Percentiles rank a stretch among this genome's conserved stretches.
These are phyloP conservation scores for Pterocles gutturalis DNA, from an alignment of 2,113 vertebrate genomes.

Conservation along the genomic window DNA sequence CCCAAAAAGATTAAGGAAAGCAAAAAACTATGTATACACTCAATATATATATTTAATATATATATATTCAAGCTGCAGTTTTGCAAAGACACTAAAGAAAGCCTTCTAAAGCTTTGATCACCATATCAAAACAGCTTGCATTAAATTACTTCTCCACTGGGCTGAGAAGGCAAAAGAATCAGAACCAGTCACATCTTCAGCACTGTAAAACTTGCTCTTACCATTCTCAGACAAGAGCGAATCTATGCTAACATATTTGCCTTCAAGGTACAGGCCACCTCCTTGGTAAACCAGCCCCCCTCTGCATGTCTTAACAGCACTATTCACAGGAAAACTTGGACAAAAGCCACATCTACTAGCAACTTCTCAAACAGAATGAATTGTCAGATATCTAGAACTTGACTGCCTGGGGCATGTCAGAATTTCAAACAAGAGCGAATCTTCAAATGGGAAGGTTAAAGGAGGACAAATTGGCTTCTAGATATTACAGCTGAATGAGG, in stretches of 20 bases:
- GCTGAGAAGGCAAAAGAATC: background rate
- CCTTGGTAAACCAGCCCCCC: background rate
- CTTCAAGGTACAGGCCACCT: background rate
- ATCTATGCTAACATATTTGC: background rate
- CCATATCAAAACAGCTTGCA: accelerated
- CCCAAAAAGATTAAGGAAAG: background rate
- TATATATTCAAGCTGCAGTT: no score
- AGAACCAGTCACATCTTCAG: background rate
- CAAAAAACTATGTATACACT: accelerated
- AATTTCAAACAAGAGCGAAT: background rate
- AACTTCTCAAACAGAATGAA: background rate
- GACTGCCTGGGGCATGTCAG: background rate
- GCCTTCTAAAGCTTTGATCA: no score
- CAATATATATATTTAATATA: no score
- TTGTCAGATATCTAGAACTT: background rate
- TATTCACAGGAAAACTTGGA: background rate
- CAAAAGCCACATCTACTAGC: background rate
- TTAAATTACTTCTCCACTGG: background rate
- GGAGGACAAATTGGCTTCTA: background rate
- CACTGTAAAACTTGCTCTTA: background rate
- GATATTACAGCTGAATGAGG: background rate
- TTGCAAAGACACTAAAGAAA: background rate
- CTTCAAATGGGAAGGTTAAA: background rate
- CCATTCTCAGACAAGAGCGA: background rate
- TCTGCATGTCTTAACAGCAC: background rate